Conservation (phyloP, 1,140 invertebrate species). For the Onthophagus taurus region DNA sequence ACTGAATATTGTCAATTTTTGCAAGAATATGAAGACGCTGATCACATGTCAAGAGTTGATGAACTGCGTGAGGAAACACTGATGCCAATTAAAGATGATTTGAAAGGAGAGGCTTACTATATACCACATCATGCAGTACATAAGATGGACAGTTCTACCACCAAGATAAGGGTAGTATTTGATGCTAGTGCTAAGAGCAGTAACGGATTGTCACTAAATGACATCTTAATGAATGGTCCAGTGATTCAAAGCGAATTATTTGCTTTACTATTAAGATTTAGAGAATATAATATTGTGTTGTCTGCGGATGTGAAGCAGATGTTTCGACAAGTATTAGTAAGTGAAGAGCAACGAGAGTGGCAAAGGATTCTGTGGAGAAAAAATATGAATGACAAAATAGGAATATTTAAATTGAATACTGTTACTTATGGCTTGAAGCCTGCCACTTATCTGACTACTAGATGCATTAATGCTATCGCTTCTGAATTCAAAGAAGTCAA, state of each 20-base stretch:
- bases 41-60: constrained; percentile 24
- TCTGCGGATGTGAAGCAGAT: constrained; percentile 16
- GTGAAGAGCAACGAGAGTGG: constrained; percentile 21
- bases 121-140: constrained; percentile 32
- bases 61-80: too few species aligned
- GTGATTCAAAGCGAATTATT: constrained; percentile 35
- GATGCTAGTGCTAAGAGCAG: constrained; percentile 23
- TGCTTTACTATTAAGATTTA: constrained; percentile 29
- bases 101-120: constrained; percentile 19
- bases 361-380: constrained; percentile 28
- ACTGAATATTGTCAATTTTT: constrained; percentile 29
- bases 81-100: constrained; percentile 6
- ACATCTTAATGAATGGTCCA: constrained; percentile 32
- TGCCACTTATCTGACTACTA: constrained; percentile 34
- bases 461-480: constrained; percentile 29
- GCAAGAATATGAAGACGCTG: constrained; percentile 30
- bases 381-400: constrained; percentile 17
- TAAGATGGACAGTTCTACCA: constrained; percentile 20
- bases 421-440: constrained; percentile 24
- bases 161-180: constrained; percentile 23
- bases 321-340: constrained; percentile 31
- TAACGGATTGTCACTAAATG: constrained; percentile 31
- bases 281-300: constrained; percentile 16
- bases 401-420: constrained; percentile 29
- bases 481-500: constrained; percentile 17